Conservation (phyloP, 1,140 invertebrate genomes). For the Triops cancriformis region DNA sequence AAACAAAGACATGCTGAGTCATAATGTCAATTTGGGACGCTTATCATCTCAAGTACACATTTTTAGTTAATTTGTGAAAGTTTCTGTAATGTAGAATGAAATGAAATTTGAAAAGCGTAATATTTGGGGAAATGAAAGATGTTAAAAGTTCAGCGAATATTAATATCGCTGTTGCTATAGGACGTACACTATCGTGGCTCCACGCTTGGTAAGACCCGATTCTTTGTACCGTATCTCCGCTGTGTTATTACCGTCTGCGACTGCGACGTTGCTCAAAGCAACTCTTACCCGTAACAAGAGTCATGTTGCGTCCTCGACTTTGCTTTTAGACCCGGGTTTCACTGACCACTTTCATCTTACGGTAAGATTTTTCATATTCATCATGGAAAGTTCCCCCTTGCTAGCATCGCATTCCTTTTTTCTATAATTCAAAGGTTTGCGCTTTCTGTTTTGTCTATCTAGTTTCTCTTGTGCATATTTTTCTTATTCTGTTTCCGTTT, state of each 20-base stretch:
- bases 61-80: too few species aligned
- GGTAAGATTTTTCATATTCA: slow-evolving; percentile 31
- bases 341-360: slow-evolving; percentile 37
- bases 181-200: slow-evolving; percentile 39
- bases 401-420: too few species aligned
- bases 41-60: too few species aligned
- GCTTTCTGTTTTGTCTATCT: slow-evolving; percentile 7
- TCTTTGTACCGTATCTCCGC: slow-evolving; percentile 39
- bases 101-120: too few species aligned
- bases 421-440: background rate
- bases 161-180: slow-evolving; percentile 32
- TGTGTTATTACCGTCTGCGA: slow-evolving; percentile 32
- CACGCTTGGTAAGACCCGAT: slow-evolving; percentile 38
- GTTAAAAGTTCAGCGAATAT: background rate
- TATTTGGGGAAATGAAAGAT: too few species aligned
- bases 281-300: slow-evolving; percentile 37
- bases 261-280: slow-evolving; percentile 26
- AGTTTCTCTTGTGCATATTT: too few species aligned
- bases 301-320: slow-evolving; percentile 36
- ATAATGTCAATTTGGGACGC: background rate
- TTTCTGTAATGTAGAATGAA: too few species aligned
- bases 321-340: slow-evolving; percentile 33
- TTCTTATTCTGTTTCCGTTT: too few species aligned
- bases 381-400: background rate
- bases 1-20: background rate